Evolutionary conservation across 1,140 invertebrate genomes (phyloP).

Genomic region (Tribolium castaneum): DNA sequence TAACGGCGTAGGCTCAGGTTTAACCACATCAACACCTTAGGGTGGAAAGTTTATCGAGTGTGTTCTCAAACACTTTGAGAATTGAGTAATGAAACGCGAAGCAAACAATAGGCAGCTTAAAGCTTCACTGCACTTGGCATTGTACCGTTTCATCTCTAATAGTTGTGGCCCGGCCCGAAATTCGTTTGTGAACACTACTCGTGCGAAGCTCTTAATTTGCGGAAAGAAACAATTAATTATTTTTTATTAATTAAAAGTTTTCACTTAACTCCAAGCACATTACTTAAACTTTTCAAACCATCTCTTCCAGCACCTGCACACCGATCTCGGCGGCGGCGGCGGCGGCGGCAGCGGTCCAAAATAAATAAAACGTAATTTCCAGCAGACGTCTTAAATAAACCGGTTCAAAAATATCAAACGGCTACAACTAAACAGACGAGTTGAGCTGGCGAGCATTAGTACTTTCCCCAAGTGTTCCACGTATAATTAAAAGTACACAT

Average conservation of each 20-base stretch:
- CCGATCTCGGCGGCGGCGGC: neutral
- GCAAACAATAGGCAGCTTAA: too few species aligned
- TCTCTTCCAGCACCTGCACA: neutral
- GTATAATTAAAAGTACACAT: constrained; percentile 34
- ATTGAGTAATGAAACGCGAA: too few species aligned
- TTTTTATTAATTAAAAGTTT: neutral
- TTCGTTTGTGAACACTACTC: too few species aligned
- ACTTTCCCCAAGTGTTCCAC: neutral
- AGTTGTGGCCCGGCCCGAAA: too few species aligned
- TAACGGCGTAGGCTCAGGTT: too few species aligned
- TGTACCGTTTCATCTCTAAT: too few species aligned
- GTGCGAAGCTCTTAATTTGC: too few species aligned
- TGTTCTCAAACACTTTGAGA: too few species aligned
- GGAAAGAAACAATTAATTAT: neutral
- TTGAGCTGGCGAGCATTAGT: constrained; percentile 6
- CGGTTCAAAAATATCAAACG: constrained; percentile 21
- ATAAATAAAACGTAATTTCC: constrained; percentile 2
- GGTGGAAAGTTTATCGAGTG: too few species aligned
- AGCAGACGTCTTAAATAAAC: constrained; percentile 18
- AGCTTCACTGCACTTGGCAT: too few species aligned
- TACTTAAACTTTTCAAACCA: neutral
- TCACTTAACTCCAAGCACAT: neutral
- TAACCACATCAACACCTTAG: too few species aligned
- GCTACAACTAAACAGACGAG: neutral
- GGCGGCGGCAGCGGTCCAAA: neutral